Percentiles rank a stretch among this genome's conserved stretches.
Conservation (phyloP, 2,888 invertebrate genomes). For the Cynaeus angustus region DNA sequence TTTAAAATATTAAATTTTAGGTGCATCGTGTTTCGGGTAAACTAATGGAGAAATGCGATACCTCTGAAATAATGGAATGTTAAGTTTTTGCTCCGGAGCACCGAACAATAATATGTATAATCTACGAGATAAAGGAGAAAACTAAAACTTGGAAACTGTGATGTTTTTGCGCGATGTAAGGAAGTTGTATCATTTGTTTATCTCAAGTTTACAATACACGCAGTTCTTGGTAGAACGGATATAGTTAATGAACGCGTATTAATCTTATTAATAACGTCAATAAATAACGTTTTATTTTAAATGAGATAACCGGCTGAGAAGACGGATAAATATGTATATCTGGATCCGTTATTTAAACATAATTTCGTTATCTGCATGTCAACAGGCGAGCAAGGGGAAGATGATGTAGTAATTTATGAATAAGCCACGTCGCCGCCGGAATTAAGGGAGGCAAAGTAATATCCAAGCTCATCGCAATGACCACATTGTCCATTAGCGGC, state of each 20-base stretch:
- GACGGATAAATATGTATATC: constrained; percentile 49
- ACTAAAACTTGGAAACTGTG: constrained; percentile 37
- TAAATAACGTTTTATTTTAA: constrained; percentile 51
- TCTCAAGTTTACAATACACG: constrained; percentile 49
- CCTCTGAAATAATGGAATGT: constrained; percentile 24
- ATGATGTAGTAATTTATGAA: constrained; percentile 52
- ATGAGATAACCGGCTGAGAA: constrained; percentile 39
- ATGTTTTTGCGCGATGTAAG: constrained; percentile 38
- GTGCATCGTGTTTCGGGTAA: constrained; percentile 23
- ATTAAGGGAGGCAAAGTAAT: constrained; percentile 48
- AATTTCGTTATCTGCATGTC: constrained; percentile 50
- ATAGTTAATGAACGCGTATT: constrained; percentile 48
- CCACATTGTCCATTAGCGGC: constrained; percentile 51
- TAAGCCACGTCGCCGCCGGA: constrained; percentile 44
- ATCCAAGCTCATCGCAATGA: constrained; percentile 51
- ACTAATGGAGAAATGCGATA: constrained; percentile 39
- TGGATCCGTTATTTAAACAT: constrained; percentile 49
- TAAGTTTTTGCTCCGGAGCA: constrained; percentile 34
- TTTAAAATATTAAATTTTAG: constrained; percentile 33
- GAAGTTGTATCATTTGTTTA: constrained; percentile 50
- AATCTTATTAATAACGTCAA: constrained; percentile 52
- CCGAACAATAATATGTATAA: constrained; percentile 48
- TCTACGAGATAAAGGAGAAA: constrained; percentile 42
- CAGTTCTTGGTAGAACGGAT: constrained; percentile 45
- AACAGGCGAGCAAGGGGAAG: constrained; percentile 45